A percentile compares a stretch with the other conserved stretches of the same genome.
phyloP scores from a whole-genome alignment of 2,888 invertebrate genomes.

The Hymenopus coronatus region DNA sequence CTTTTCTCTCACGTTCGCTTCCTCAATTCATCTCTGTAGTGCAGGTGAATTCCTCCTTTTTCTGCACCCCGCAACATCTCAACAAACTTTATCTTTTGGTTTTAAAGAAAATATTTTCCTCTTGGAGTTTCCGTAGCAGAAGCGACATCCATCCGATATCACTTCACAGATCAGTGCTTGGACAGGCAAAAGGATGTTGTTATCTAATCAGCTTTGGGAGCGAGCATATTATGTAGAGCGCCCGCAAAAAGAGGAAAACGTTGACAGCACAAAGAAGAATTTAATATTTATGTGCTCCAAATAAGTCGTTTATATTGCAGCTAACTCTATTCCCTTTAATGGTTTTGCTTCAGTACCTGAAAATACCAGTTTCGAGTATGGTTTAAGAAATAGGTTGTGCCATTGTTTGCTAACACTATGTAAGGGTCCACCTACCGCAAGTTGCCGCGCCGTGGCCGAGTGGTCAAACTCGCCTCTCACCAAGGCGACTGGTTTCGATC shows the following conservation, averaged over 20 bases:
- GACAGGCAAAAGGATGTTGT: not conserved
- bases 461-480: too few species aligned
- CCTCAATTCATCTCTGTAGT: not conserved
- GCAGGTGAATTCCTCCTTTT: not conserved
- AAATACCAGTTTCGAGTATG: too few species aligned
- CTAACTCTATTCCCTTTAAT: not conserved
- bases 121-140: not conserved
- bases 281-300: not conserved
- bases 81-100: not conserved
- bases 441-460: too few species aligned
- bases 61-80: not conserved
- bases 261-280: not conserved
- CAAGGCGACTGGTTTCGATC: too few species aligned
- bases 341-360: too few species aligned
- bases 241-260: not conserved
- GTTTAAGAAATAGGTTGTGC: too few species aligned
- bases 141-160: not conserved
- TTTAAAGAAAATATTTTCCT: not conserved
- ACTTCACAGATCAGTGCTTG: not conserved
- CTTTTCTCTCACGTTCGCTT: not conserved
- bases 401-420: too few species aligned
- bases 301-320: not conserved
- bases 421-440: too few species aligned
- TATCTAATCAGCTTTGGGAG: not conserved
- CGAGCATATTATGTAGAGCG: not conserved